Base-by-base conservation (phyloP, 1,140 invertebrate genomes). In the Scylla paramamosain region DNA sequence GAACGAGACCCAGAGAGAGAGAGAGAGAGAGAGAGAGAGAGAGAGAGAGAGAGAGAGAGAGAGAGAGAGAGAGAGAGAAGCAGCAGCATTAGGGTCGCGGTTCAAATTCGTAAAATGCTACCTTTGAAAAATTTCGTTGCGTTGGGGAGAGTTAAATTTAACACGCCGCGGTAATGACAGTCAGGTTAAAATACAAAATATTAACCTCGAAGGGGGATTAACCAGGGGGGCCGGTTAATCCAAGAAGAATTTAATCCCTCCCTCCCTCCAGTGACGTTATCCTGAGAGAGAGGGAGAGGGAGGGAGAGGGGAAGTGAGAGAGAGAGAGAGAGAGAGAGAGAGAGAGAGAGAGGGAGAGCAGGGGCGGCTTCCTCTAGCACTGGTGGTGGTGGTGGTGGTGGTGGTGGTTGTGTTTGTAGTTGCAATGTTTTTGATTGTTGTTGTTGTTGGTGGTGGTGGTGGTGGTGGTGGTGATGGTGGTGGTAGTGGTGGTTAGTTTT, bases 171-270 rank as follows among this genome's bases (percentile, higher is more conserved):
- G 67, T 77, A 77, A 77, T 77, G 67, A 77, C 67, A 77, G 67
- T 77, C 67, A 77, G 67, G 67, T 77, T 77, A 77, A 77, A 77
- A 77, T 77, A 77, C 67, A 77, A 77, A 77, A 77, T 77, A 77
- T 77, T 77, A 77, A 77, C 67, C 67, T 77, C 67, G 20, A 77
- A 77, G 67, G 67, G 67, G 67, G 67, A 77, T 77, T 77, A 77
- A 77, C 67, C 16, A 77, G 67, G 67, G 67, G 67, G 67, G 67
- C 67, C 67, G 25, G 67, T n/a, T 77, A 77, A 77, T 77, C 67
- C 67, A 77, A 77, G 67, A 77, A n/a, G 67, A 77, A 77, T n/a
- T 77, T 77, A 77, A n/a, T 32, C 84, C 20, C 52, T 46, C 83
- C 46, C 82, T 86, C 39, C 46, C 92, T 93, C 32, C 46, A 25